Conservation (phyloP, 2,888 invertebrate species). For the Isoperla grammatica region DNA sequence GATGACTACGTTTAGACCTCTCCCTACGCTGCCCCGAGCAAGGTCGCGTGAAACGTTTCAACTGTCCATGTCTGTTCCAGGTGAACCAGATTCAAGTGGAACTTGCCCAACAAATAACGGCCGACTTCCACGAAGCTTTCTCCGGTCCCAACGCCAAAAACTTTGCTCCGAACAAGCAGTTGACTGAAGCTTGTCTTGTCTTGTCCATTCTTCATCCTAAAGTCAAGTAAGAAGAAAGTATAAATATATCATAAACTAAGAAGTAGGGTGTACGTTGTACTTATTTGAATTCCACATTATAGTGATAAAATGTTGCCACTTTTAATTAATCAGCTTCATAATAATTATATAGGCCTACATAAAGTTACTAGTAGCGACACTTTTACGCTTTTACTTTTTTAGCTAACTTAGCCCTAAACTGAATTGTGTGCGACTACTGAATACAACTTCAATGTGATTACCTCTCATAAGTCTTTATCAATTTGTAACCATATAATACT, state of each 20-base stretch:
- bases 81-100: constrained; percentile 70
- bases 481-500: no score
- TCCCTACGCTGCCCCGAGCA: no score
- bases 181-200: constrained; percentile 76
- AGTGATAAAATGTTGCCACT: neutral
- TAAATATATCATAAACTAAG: neutral
- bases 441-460: no score
- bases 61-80: constrained; percentile 38
- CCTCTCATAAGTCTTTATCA: no score
- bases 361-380: no score
- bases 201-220: constrained; percentile 81
- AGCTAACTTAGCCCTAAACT: no score
- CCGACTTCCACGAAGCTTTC: constrained; percentile 86
- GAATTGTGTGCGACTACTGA: no score
- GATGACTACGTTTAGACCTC: constrained; percentile 24
- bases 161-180: constrained; percentile 55
- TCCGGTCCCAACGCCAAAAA: constrained; percentile 59
- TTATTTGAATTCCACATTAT: no score
- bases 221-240: constrained; percentile 60
- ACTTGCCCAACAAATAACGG: constrained; percentile 80
- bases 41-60: no score
- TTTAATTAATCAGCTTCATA: neutral
- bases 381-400: no score
- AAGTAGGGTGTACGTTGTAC: neutral
- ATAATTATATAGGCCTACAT: no score